Percentiles rank a stretch among this genome's conserved stretches.
Conservation (phyloP, 92 coral and sea anemone species). For the Desmophyllum pertusum region DNA sequence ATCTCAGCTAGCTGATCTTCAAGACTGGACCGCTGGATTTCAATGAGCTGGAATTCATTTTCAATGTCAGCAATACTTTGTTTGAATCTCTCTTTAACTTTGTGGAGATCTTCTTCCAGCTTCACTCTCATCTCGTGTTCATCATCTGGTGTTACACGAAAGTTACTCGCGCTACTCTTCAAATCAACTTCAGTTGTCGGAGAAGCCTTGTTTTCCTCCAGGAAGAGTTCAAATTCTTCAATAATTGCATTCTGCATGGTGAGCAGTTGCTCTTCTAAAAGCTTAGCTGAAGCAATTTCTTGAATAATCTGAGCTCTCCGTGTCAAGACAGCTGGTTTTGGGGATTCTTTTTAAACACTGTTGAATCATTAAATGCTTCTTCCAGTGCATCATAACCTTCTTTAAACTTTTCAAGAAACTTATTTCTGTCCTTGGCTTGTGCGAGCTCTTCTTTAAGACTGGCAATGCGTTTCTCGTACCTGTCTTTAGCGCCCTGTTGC, state of each 20-base stretch:
- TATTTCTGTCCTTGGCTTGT: slow-evolving; percentile 63
- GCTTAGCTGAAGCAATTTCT: slow-evolving; percentile 85
- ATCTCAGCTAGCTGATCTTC: slow-evolving; percentile 75
- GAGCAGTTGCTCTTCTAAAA: slow-evolving; percentile 87
- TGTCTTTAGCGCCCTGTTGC: slow-evolving; percentile 66
- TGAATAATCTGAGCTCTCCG: slow-evolving; percentile 74
- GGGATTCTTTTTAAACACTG: slow-evolving; percentile 66
- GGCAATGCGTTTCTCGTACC: slow-evolving; percentile 68
- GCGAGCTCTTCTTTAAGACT: slow-evolving; percentile 78
- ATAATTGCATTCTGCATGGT: slow-evolving; percentile 83
- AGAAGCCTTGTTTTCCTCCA: slow-evolving; percentile 73
- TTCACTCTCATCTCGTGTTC: slow-evolving; percentile 68
- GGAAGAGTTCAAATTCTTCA: slow-evolving; percentile 81
- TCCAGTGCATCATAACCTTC: slow-evolving; percentile 91
- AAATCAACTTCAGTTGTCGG: slow-evolving; percentile 39
- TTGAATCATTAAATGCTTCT: slow-evolving; percentile 79
- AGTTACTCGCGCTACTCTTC: slow-evolving; percentile 31
- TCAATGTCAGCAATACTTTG: slow-evolving; percentile 83
- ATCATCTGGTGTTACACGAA: slow-evolving; percentile 61
- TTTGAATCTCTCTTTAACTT: slow-evolving; percentile 73
- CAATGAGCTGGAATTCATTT: slow-evolving; percentile 85
- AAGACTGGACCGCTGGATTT: slow-evolving; percentile 80
- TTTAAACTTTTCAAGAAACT: slow-evolving; percentile 74
- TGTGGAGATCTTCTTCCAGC: slow-evolving; percentile 55
- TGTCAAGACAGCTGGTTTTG: slow-evolving; percentile 72